phyloP scores from a whole-genome alignment of 1,140 invertebrate genomes.

The Caenorhabditis remanei region DNA sequence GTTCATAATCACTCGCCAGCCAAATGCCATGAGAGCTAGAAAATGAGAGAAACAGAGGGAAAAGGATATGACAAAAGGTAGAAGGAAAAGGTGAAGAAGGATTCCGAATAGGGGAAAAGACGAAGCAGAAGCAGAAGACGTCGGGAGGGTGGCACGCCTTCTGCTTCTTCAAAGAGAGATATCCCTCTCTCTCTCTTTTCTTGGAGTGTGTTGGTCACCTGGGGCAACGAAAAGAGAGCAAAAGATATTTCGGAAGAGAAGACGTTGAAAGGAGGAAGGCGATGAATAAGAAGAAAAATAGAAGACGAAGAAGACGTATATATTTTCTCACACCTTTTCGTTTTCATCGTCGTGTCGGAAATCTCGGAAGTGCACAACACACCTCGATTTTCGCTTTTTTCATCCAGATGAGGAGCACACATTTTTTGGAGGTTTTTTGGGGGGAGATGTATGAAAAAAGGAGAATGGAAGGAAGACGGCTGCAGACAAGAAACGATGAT shows the following conservation, averaged over 20 bases:
- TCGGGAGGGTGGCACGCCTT: not conserved
- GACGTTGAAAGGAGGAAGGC: not conserved
- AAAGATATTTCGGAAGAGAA: not conserved
- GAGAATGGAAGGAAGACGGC: too few relatives aligned
- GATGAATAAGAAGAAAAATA: not conserved
- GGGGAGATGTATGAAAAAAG: not conserved
- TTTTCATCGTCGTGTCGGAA: not conserved
- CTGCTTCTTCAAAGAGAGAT: not conserved
- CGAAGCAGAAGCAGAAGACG: too few relatives aligned
- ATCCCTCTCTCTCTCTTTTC: not conserved
- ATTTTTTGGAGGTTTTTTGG: not conserved
- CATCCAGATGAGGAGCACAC: not conserved
- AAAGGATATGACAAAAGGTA: too few relatives aligned
- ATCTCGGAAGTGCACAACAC: constrained; percentile 8
- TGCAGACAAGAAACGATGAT: too few relatives aligned
- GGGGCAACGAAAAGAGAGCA: constrained; percentile 4
- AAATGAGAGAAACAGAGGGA: too few relatives aligned
- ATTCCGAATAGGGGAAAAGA: too few relatives aligned
- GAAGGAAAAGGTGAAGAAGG: too few relatives aligned
- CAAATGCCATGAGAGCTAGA: too few relatives aligned
- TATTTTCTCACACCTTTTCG: constrained; percentile 21
- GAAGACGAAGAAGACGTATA: constrained; percentile 16
- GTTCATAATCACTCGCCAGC: too few relatives aligned
- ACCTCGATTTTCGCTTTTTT: not conserved
- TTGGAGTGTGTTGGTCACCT: not conserved